Base-by-base conservation (phyloP, 2,797 vertebrate species). In the Catharus ustulatus region DNA sequence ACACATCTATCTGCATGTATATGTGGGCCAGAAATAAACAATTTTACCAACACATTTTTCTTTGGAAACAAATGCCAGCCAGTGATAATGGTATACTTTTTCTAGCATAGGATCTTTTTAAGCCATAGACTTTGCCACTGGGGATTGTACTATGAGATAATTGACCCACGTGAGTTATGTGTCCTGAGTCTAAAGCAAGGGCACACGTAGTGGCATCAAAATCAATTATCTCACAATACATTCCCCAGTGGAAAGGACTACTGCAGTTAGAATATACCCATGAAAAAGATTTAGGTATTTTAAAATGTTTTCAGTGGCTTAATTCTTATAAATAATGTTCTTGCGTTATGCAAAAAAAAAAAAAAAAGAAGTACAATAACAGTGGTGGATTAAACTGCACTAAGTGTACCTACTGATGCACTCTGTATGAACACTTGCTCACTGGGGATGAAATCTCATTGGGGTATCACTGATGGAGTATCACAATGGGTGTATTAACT, bases 101-200 rank as follows among this genome's bases (percentile, higher is more conserved):
- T 72, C 64, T 78, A 74, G 59, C 43, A 57, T 7, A 93, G 74
- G 45, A 64, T 95, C 78, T 87, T 94, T 94, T 88, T 16, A 90
- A 90, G 36, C 64, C 61, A 83, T 58, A 87, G 62, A 55, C 66
- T 90, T 75, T 96, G 90, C 92, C 79, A 79, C 85, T 86, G 71
- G 93, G 87, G 76, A 91, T 58, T 94, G 45, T 74, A 42, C 72
- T 96, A 61, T 95, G 91, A 94, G 91, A 88, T 94, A 97, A 95
- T 93, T 94, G 94, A 94, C 93, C 93, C 78, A 84, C 5, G 26
- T 95, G 88, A 96, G 74, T 96, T 95, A 95, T 96, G 54, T 85
- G 90, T 94, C 89, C 87, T 90, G 64, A 93, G 91, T 95, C 88
- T 94, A 95, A 95, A 95, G 92, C 72, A 95, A 96, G 83, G 94